phyloP scores from a whole-genome alignment of 2,113 vertebrate species.

The Paracanthobrama guichenoti region DNA sequence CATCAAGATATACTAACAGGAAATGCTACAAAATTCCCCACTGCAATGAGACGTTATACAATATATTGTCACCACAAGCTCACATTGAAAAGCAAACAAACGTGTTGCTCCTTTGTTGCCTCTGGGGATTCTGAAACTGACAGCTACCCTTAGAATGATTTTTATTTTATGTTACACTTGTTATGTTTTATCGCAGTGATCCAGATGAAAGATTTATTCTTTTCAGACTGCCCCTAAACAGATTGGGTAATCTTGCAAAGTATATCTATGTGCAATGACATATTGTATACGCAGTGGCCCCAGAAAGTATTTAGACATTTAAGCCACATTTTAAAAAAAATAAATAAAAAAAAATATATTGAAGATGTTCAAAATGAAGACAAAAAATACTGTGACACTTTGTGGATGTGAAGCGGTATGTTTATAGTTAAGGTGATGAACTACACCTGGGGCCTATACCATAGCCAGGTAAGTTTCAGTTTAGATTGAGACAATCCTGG shows the following conservation, averaged over 20 bases:
- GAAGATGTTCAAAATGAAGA: too few relatives aligned
- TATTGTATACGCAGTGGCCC: background rate
- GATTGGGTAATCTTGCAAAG: background rate
- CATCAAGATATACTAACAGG: conserved; percentile 1
- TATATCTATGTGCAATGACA: background rate
- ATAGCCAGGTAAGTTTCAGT: too few relatives aligned
- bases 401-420: too few relatives aligned
- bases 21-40: background rate
- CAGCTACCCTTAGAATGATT: background rate
- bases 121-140: background rate
- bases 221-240: background rate
- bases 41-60: background rate
- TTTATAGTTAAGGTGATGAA: too few relatives aligned
- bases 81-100: background rate
- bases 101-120: background rate
- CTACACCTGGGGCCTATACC: too few relatives aligned
- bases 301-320: background rate
- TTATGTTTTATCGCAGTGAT: background rate
- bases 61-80: background rate
- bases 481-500: too few relatives aligned
- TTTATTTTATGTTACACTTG: background rate
- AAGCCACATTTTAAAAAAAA: background rate
- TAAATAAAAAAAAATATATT: too few relatives aligned
- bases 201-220: conserved; percentile 7
- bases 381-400: too few relatives aligned